These are phyloP conservation scores for Xenus cinereus DNA, from an alignment of 2,113 vertebrate species.

Conservation along the genomic window DNA sequence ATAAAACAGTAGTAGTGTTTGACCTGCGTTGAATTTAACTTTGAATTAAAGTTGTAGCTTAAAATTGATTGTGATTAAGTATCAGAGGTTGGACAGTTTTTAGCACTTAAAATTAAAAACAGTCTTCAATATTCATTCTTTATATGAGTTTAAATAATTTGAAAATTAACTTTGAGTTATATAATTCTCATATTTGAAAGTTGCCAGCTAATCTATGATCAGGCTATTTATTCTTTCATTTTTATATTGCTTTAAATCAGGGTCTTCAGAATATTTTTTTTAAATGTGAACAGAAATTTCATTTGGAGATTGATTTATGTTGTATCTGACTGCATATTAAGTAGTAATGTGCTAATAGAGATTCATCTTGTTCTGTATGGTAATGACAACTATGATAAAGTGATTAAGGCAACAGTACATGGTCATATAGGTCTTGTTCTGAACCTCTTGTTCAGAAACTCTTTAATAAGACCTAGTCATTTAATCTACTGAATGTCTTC, in stretches of 20 bases:
- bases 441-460: background rate
- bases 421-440: background rate
- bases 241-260: background rate
- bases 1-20: background rate
- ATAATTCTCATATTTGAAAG: background rate
- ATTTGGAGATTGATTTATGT: background rate
- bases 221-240: background rate
- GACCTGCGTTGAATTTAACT: background rate
- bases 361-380: background rate
- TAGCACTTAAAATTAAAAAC: background rate
- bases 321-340: background rate
- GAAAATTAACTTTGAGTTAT: background rate
- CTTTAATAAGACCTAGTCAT: background rate
- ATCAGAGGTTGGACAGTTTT: background rate
- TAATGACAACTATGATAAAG: background rate
- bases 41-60: background rate
- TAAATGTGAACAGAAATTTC: background rate
- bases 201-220: background rate
- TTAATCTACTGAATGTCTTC: background rate
- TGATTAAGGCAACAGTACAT: background rate
- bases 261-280: background rate
- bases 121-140: background rate
- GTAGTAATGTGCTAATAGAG: background rate
- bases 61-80: background rate
- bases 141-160: background rate